Evolutionary conservation across 2,797 vertebrate species (phyloP).

Genomic region (Protonibea diacanthus): DNA sequence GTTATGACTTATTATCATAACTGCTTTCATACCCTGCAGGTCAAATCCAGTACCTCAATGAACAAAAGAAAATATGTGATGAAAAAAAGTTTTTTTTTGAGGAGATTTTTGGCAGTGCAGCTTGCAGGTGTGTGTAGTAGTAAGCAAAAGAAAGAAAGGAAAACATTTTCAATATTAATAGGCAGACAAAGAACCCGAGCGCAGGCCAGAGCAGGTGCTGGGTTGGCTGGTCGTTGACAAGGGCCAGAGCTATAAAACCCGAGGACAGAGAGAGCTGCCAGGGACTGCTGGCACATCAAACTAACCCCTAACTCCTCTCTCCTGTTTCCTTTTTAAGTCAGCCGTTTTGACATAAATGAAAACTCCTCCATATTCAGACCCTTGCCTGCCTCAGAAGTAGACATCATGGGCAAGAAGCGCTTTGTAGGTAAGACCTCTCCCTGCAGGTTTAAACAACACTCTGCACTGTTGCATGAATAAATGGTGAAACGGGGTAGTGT

Average conservation of each 20-base stretch:
- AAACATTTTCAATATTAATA: slow-evolving; percentile 16
- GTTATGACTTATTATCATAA: not conserved
- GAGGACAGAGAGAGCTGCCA: slow-evolving; percentile 66
- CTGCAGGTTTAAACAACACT: not conserved
- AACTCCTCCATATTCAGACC: slow-evolving; percentile 92
- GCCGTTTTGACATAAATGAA: slow-evolving; percentile 81
- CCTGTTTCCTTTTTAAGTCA: slow-evolving; percentile 75
- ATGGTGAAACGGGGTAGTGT: not conserved
- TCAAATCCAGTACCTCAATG: not conserved
- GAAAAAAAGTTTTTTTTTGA: no score
- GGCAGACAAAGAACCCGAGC: slow-evolving; percentile 6
- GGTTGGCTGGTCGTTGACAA: slow-evolving; percentile 39
- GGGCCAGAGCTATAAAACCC: slow-evolving; percentile 64
- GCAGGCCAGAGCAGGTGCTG: slow-evolving; percentile 62
- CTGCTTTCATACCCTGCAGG: not conserved
- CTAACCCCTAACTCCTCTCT: slow-evolving; percentile 47
- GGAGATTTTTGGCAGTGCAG: not conserved
- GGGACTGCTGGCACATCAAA: slow-evolving; percentile 53
- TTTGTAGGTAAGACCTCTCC: slow-evolving; percentile 87
- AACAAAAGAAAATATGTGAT: not conserved
- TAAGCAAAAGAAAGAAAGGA: slow-evolving; percentile 5
- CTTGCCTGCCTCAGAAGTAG: slow-evolving; percentile 91
- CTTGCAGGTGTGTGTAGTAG: slow-evolving; percentile 21
- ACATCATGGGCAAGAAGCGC: slow-evolving; percentile 91
- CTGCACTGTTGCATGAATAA: not conserved